Evolutionary conservation across 2,113 vertebrate genomes (phyloP).

Genomic region (Anas platyrhynchos): DNA sequence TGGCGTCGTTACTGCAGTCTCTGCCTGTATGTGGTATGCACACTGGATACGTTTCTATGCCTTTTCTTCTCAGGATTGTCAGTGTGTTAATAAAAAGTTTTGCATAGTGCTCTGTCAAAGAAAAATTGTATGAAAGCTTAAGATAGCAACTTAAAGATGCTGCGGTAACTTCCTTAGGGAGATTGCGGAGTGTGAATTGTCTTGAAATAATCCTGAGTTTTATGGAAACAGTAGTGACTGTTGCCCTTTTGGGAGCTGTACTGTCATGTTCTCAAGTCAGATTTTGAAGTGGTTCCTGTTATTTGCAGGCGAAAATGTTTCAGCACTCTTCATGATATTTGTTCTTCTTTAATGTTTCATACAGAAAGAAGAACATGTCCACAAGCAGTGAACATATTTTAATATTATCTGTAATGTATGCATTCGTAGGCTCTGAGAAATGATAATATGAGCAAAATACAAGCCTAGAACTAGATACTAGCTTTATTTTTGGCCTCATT

Average conservation of each 20-base stretch:
- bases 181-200: neutral
- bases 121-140: neutral
- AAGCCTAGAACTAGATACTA: neutral
- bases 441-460: neutral
- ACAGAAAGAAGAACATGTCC: neutral
- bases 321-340: neutral
- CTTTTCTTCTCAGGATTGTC: neutral
- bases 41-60: neutral
- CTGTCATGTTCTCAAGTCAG: neutral
- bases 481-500: neutral
- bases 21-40: rapidly evolving
- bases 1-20: neutral
- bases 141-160: neutral
- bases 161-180: neutral
- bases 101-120: neutral
- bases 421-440: neutral
- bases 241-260: neutral
- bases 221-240: neutral
- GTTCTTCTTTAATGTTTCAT: neutral
- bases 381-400: neutral
- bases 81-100: neutral
- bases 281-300: neutral
- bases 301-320: neutral
- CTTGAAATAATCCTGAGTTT: neutral
- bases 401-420: neutral